Evolutionary conservation across 2,888 invertebrate species (phyloP), one percentile per base, ranked within the genome.

Genomic region (Sclerodermus sp.): DNA sequence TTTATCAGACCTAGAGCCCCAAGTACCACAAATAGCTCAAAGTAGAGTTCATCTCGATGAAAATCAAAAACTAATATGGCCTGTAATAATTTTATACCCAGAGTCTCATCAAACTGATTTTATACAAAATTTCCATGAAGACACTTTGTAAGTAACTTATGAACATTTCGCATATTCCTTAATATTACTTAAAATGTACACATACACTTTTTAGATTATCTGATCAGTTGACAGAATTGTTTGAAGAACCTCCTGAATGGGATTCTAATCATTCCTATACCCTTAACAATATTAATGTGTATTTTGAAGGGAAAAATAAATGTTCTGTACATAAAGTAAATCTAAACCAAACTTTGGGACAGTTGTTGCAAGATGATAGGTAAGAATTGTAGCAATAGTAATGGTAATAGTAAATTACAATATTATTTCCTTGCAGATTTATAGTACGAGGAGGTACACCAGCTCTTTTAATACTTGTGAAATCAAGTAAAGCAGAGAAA

Each of bases 51-150:
- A 83, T 66, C 66, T 90, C 10, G 83, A 84, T 55, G 79, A 84
- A 66, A 78, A 85, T 0, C 80, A 79, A 10, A 74, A 79, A 37
- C 77, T 97, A 10, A 79, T 87, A 44, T 97, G 96, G 96, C 96
- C 96, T 0, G 88, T 94, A 0, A 81, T 92, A 14, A 85, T 96
- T 60, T 80, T 93, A 10, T 97, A 96, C 77, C 96, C 96, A 0
- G 95, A 96, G 78, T 88, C 88, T 70, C 82, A 87, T 51, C 86
- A 90, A 66, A 90, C 93, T 42, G 97, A 98, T 77, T 91, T 94
- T 64, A 84, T 97, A 36, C 87, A 90, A 74, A 83, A 85, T 50
- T 91, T 95, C 68, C 83, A 85, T 9, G 95, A 96, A 79, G 83
- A 87, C 63, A 82, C 83, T 1, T 79, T 82, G 82, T 85, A 84